Conservation (phyloP, 2,888 invertebrate species). For the Trypoxylon attenuatum region DNA sequence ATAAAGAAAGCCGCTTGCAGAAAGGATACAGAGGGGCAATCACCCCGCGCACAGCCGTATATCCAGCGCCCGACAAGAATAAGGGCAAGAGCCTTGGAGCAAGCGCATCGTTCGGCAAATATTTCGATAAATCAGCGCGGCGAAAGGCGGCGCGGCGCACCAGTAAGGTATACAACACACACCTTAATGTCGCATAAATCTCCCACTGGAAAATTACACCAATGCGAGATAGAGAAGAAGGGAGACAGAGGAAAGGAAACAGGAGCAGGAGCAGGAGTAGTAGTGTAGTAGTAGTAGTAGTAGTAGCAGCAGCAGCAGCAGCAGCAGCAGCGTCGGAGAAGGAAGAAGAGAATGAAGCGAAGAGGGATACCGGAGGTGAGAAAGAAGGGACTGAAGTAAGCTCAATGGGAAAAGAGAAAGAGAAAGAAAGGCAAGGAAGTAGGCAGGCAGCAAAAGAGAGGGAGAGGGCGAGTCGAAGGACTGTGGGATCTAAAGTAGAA, state of each 20-base stretch:
- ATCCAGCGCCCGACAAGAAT: constrained; percentile 13
- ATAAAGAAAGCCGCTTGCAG: too few relatives aligned
- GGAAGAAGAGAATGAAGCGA: constrained; percentile 51
- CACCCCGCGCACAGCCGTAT: background rate
- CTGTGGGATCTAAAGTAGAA: background rate
- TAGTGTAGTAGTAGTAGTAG: too few relatives aligned
- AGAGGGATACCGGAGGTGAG: background rate
- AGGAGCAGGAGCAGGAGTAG: constrained; percentile 70
- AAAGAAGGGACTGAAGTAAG: too few relatives aligned
- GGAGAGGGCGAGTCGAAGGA: background rate
- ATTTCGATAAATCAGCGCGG: constrained; percentile 64
- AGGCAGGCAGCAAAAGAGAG: background rate
- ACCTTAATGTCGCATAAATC: constrained; percentile 74
- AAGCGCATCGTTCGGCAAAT: constrained; percentile 55
- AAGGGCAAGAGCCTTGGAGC: constrained; percentile 19
- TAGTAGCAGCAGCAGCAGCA: constrained; percentile 70
- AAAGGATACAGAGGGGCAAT: background rate
- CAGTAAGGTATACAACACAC: constrained; percentile 62
- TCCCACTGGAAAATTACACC: constrained; percentile 73
- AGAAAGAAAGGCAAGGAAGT: constrained; percentile 55
- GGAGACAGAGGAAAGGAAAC: constrained; percentile 25
- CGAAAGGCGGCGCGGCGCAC: constrained; percentile 46
- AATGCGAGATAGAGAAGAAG: constrained; percentile 61
- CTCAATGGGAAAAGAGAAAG: constrained; percentile 38
- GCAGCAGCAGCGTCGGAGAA: constrained; percentile 59